These are phyloP conservation scores for Brachionus sp. DNA, from an alignment of 1,140 invertebrate species.

Conservation along the genomic window DNA sequence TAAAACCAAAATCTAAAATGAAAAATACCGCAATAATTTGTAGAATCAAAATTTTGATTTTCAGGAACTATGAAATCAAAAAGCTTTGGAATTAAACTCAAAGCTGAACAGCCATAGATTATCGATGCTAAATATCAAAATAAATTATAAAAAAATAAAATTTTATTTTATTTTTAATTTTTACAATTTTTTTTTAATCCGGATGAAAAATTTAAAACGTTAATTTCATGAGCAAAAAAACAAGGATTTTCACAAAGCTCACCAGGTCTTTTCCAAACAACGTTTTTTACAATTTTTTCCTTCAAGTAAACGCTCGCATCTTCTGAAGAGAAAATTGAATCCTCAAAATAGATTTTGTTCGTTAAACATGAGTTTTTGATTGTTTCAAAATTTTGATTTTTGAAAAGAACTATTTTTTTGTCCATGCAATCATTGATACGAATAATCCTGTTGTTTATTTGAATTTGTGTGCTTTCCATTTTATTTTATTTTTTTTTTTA, in stretches of 20 bases:
- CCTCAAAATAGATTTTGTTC: not conserved
- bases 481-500: not conserved
- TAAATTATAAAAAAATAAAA: not conserved
- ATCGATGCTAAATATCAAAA: conserved; percentile 51
- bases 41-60: conserved; percentile 68
- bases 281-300: not conserved
- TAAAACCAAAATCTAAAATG: conserved; percentile 61
- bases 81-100: conserved; percentile 67
- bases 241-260: conserved; percentile 52
- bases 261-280: not conserved
- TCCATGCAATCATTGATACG: not conserved
- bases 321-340: not conserved
- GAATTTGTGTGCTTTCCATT: not conserved
- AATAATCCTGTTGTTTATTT: not conserved
- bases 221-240: conserved; percentile 51
- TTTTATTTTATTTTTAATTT: conserved; percentile 56
- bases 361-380: not conserved
- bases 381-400: not conserved
- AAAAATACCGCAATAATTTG: conserved; percentile 52
- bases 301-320: not conserved
- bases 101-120: conserved; percentile 66
- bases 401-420: not conserved
- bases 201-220: conserved; percentile 65
- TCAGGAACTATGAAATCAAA: conserved; percentile 68
- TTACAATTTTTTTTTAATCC: conserved; percentile 67